Evolutionary conservation across 2,797 vertebrate genomes (phyloP).

Genomic region (Pteropus rufus): DNA sequence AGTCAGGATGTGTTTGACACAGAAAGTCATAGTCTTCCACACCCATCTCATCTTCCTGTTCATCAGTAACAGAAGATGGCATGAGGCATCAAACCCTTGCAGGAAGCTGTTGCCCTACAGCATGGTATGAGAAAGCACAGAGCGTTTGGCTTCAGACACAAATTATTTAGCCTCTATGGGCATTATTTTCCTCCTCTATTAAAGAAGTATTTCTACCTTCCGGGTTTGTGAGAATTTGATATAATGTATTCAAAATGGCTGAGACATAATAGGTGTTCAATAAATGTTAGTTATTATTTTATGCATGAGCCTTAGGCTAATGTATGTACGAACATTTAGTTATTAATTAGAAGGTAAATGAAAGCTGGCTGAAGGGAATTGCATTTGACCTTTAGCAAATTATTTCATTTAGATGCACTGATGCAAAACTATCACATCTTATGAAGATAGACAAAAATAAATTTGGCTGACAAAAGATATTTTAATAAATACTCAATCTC

Average conservation of each 20-base stretch:
- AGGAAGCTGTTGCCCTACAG: not conserved
- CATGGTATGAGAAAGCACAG: not conserved
- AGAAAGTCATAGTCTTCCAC: not conserved
- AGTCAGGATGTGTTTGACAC: not conserved
- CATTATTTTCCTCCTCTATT: conserved; percentile 29
- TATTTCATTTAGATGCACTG: conserved; percentile 69
- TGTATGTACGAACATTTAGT: conserved; percentile 66
- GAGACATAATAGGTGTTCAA: conserved; percentile 69
- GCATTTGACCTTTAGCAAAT: conserved; percentile 74
- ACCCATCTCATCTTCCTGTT: not conserved
- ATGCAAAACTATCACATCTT: conserved; percentile 71
- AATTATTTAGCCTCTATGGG: conserved; percentile 16
- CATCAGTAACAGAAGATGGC: not conserved
- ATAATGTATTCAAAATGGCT: conserved; percentile 53
- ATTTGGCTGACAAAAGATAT: conserved; percentile 66
- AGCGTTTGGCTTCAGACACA: not conserved
- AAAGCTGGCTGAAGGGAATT: conserved; percentile 74
- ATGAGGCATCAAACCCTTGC: not conserved
- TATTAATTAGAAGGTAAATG: conserved; percentile 78
- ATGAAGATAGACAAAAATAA: conserved; percentile 68
- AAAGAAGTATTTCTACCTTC: conserved; percentile 21
- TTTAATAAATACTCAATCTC: conserved; percentile 72
- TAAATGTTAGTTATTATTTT: conserved; percentile 62
- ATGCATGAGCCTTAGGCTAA: conserved; percentile 61
- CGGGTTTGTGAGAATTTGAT: conserved; percentile 31